Conservation (phyloP, 2,888 invertebrate genomes). For the Slavum lentiscoides region DNA sequence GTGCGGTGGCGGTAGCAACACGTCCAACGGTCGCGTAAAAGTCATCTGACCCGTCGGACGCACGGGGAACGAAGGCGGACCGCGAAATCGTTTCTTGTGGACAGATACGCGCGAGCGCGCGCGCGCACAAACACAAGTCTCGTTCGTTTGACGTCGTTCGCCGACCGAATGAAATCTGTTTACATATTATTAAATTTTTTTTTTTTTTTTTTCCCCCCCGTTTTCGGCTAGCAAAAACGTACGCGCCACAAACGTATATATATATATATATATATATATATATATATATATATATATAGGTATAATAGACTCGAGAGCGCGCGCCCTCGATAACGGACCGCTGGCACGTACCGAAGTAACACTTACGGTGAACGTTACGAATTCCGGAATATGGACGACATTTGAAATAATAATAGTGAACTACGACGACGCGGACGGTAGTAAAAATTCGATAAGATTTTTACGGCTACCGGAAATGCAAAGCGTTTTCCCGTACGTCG, state of each 20-base stretch:
- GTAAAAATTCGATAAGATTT: conserved; percentile 11
- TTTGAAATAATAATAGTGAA: too few species aligned
- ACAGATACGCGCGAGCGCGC: too few species aligned
- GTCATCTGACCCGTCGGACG: neutral
- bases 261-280: neutral
- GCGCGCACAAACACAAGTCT: neutral
- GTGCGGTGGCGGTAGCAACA: neutral
- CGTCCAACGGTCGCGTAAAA: neutral
- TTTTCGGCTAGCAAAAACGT: neutral
- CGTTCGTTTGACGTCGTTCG: too few species aligned
- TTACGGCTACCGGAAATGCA: conserved; percentile 19
- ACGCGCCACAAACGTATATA: neutral
- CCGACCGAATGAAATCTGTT: too few species aligned
- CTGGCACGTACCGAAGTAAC: neutral
- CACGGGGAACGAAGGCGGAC: neutral
- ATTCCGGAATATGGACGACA: too few species aligned
- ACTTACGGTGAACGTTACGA: neutral
- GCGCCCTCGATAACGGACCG: neutral
- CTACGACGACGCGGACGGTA: neutral
- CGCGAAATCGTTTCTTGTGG: neutral
- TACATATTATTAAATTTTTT: too few species aligned
- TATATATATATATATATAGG: neutral
- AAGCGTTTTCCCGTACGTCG: conserved; percentile 33
- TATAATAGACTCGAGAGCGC: neutral
- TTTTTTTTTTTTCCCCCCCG: too few species aligned